Base-by-base conservation (phyloP, 1,140 invertebrate genomes). In the Dendroctonus ponderosae region DNA sequence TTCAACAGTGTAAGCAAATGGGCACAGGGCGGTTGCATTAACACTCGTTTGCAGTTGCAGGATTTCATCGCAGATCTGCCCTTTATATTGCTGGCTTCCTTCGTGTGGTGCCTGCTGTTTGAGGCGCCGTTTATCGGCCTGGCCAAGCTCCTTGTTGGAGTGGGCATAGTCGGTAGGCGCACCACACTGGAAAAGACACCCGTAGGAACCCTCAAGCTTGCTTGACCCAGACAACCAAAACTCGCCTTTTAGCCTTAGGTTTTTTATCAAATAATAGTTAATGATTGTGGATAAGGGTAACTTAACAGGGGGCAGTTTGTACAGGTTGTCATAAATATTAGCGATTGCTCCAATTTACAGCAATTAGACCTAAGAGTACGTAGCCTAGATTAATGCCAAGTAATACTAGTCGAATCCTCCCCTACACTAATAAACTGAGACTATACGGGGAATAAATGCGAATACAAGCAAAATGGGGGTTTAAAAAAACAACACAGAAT, bases 51-150 rank as follows among this genome's bases (percentile, higher is more conserved):
- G 26, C 37, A 66, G 64, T 42, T 66, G 5, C 57, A 66, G 15
- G 48, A 26, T 3, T 66, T 52, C 40, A 44, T 59, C 6, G 64
- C 46, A 43, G 56, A 53, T 37, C 38, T 60, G 7, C 49, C 56
- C 0, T 59, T 66, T 14, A 46, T 53, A 3, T 39, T 60, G 5
- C 6, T 43, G 7, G 26, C 44, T 1, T 44, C 53, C 5, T 43
- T 66, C 11, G 12, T 60, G 5, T 66, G 64, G 64, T 60, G 56
- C 15, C 14, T 66, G 6, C 39, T 14, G 6, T 66, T 66, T 37
- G 64, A 66, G 42, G 51, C 49, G 12, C 64, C 64, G 6, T 60
- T 52, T 37, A 51, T 66, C 7, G 43, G 40, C 42, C 7, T 66
- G 14, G 41, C 42, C 9, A 65, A 49, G 50, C 15, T 62, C 7